phyloP scores from a whole-genome alignment of 1,140 invertebrate genomes.

The Papilio xuthus region DNA sequence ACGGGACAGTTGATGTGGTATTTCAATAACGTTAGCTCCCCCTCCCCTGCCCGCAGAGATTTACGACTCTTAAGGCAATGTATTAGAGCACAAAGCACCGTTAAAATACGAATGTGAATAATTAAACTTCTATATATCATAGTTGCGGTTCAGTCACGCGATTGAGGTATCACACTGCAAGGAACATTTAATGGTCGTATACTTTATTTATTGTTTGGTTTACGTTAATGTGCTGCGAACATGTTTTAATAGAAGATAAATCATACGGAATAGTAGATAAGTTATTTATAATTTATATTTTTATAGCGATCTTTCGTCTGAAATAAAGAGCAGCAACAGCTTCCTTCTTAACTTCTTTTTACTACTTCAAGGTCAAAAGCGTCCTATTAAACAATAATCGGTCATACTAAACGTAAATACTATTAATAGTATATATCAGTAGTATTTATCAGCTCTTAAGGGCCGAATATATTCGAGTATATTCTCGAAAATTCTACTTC shows the following conservation, averaged over 20 bases:
- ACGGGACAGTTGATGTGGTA: constrained; percentile 63
- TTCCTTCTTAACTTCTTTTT: no score
- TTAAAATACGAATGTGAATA: constrained; percentile 51
- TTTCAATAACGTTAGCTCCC: constrained; percentile 64
- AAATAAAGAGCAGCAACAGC: no score
- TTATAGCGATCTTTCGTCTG: no score
- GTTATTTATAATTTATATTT: background rate
- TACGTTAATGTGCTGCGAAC: background rate
- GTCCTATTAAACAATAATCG: no score
- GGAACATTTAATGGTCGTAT: constrained; percentile 1
- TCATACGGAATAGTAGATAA: background rate
- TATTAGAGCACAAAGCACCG: constrained; percentile 43
- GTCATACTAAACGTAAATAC: no score
- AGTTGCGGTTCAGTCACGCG: constrained; percentile 23
- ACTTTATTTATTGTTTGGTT: background rate
- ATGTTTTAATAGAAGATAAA: background rate
- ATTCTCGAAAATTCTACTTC: background rate
- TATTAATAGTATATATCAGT: no score
- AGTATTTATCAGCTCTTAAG: no score
- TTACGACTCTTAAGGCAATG: constrained; percentile 54
- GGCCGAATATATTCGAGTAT: background rate
- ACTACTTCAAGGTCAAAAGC: no score
- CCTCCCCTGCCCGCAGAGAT: constrained; percentile 49
- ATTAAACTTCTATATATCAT: constrained; percentile 54
- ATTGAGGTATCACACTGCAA: background rate